phyloP scores from a whole-genome alignment of 2,888 invertebrate genomes.

The Drosophila meridionalis region DNA sequence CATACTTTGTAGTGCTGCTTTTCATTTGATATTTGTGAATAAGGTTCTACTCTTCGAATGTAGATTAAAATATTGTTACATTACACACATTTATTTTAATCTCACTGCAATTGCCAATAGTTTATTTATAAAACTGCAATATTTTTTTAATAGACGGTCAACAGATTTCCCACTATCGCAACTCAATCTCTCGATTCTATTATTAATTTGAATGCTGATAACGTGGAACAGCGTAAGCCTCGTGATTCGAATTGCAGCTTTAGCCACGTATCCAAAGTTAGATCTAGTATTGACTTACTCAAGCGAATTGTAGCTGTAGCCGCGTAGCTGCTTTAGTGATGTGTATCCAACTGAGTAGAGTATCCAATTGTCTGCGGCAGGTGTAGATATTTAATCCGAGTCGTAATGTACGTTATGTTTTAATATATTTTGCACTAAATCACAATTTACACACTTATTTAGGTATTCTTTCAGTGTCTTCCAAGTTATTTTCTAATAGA shows the following conservation, averaged over 20 bases:
- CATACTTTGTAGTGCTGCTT: neutral
- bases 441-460: conserved; percentile 57
- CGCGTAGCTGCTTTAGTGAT: conserved; percentile 41
- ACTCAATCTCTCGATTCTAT: conserved; percentile 14
- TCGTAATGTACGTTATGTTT: conserved; percentile 12
- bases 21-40: neutral
- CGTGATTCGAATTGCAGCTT: conserved; percentile 5
- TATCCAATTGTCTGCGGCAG: conserved; percentile 72
- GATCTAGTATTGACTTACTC: conserved; percentile 63
- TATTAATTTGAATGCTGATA: conserved; percentile 22
- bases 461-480: conserved; percentile 31
- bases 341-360: conserved; percentile 60
- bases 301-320: conserved; percentile 65
- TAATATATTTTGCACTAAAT: conserved; percentile 47
- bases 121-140: conserved; percentile 34
- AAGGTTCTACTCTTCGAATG: neutral
- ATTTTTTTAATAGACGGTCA: conserved; percentile 16
- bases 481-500: conserved; percentile 41
- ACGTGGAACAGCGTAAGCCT: conserved; percentile 1
- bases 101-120: neutral
- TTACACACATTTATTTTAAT: neutral
- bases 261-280: conserved; percentile 29
- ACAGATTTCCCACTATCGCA: neutral
- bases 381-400: conserved; percentile 72
- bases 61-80: neutral